Base-by-base conservation (phyloP, 2,888 invertebrate species). In the Drosophila barbarae region DNA sequence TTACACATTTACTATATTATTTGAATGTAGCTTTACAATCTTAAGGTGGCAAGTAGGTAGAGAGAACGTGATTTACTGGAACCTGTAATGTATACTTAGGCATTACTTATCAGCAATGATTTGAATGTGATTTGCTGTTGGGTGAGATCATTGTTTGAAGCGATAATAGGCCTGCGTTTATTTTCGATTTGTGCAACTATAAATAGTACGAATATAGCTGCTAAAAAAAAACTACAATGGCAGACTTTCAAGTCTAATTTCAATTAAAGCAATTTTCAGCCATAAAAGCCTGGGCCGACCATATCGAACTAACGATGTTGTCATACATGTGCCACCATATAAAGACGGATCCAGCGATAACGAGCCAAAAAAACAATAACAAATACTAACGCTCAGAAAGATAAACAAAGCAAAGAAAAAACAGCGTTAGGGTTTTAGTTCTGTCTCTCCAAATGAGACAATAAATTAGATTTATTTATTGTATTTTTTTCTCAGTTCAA, bases 91-190 rank as follows among this genome's bases (percentile, higher is more conserved):
- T 26, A 32, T 34, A 32, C 28, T 32, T 35, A 49, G 18, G 30
- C 23, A 30, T 49, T 41, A 54, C 57, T 56, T 67, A 61, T 64
- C 73, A 71, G 63, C 59, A 47, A 12, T 15, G 38, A 52, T 56
- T 51, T 64, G 34, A 61, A 55, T 47, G 46, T 7, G 56, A 54
- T 61, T 72, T 61, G 23, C 41, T 50, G 42, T 53, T 56, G 66
- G 50, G 74, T 84, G 78, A 79, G 68, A 72, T 80, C 76, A 81
- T 72, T 69, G 54, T 52, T 58, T 36, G 9, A 1, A 7, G 15
- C 51, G 70, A 72, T 81, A 73, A 69, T 58, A 55, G 54, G 42
- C 51, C 47, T 51, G 28, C 44, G 66, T 49, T 70, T 66, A 54
- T 61, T 65, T 69, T 58, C 63, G 69, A 36, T 61, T 54, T 41